Conservation (phyloP, 2,888 invertebrate species). For the Oscheius onirici region DNA sequence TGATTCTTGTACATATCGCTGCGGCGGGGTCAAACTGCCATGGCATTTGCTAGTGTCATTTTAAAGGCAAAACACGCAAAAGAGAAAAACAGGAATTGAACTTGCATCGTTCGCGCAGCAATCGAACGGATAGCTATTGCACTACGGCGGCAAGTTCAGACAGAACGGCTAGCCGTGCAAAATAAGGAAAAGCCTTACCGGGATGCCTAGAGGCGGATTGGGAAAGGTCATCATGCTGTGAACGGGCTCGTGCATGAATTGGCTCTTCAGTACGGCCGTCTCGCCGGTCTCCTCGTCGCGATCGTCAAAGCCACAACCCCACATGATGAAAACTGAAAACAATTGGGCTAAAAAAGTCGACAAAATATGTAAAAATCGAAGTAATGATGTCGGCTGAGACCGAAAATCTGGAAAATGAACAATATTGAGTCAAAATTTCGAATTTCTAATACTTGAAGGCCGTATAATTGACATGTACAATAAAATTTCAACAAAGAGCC, state of each 20-base stretch:
- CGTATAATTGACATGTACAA: neutral
- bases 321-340: conserved; percentile 35
- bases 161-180: neutral
- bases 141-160: neutral
- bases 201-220: conserved; percentile 62
- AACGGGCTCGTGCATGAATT: conserved; percentile 54
- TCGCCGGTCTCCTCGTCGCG: conserved; percentile 49
- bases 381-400: neutral
- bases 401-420: neutral
- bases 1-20: too few species aligned
- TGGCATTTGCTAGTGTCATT: too few species aligned
- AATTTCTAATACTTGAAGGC: neutral
- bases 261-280: conserved; percentile 47
- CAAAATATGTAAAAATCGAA: conserved; percentile 5
- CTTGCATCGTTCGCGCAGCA: too few species aligned
- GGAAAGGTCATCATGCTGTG: conserved; percentile 52
- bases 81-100: too few species aligned
- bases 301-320: conserved; percentile 53
- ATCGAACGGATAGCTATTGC: too few species aligned
- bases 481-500: conserved; percentile 1
- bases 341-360: neutral
- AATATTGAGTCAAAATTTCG: neutral
- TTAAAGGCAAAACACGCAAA: too few species aligned
- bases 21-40: too few species aligned
- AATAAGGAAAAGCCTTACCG: conserved; percentile 47